Conservation (phyloP, 2,113 vertebrate genomes). For the Sinocyclocheilus maitianheensis region DNA sequence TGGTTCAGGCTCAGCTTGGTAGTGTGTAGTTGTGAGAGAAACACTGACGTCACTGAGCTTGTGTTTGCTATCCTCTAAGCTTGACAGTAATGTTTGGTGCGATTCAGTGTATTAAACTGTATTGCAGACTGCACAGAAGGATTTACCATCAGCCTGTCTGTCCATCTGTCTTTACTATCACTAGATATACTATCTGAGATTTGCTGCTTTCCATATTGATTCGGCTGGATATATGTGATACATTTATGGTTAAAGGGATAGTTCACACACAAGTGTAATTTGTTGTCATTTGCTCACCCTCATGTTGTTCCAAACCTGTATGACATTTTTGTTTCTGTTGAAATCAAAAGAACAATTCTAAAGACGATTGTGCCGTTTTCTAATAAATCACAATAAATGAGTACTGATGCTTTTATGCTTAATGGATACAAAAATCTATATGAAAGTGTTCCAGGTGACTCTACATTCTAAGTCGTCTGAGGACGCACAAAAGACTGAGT, state of each 20-base stretch:
- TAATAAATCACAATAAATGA: not conserved
- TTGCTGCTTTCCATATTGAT: not conserved
- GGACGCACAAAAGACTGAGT: not conserved
- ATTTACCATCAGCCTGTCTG: not conserved
- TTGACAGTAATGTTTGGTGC: constrained; percentile 9
- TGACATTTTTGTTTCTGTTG: not conserved
- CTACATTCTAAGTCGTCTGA: not conserved
- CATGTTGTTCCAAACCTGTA: not conserved
- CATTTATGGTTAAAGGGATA: not conserved
- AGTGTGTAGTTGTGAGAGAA: not conserved
- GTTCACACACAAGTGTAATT: not conserved
- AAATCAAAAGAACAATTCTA: not conserved
- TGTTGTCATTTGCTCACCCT: not conserved
- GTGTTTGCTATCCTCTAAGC: not conserved
- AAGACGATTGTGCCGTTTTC: not conserved
- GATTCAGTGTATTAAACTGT: not conserved
- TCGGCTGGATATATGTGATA: not conserved
- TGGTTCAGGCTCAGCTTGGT: not conserved
- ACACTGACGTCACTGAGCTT: not conserved
- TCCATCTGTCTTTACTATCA: constrained; percentile 1
- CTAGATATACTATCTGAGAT: not conserved
- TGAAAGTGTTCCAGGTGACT: not conserved
- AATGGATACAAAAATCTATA: not conserved
- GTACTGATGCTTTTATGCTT: not conserved
- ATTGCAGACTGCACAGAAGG: not conserved